A percentile compares a stretch with the other conserved stretches of the same genome.
These are phyloP conservation scores for Agapornis roseicollis DNA, from an alignment of 2,113 vertebrate species.

Conservation along the genomic window DNA sequence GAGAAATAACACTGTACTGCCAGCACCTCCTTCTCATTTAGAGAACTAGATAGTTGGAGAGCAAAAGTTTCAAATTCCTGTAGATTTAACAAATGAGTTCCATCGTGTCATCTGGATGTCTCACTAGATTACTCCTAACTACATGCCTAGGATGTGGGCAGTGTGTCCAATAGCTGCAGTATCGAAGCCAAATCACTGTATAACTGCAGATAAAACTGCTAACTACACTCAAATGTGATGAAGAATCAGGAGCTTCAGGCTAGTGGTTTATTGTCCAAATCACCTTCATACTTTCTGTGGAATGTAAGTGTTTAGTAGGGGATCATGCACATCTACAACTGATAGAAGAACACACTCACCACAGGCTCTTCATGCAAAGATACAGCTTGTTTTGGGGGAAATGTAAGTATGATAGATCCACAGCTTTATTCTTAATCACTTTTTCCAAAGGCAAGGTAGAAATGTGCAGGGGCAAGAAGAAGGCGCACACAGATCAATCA, in stretches of 20 bases:
- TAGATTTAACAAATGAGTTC: background rate
- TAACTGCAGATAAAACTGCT: background rate
- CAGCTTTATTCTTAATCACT: background rate
- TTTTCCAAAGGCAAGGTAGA: background rate
- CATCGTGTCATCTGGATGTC: background rate
- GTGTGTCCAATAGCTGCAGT: background rate
- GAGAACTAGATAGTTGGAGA: background rate
- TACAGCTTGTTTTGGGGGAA: background rate
- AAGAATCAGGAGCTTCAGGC: background rate
- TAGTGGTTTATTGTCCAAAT: background rate
- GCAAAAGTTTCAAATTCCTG: background rate
- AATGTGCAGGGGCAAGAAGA: background rate
- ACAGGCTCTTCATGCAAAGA: background rate
- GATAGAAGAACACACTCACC: background rate
- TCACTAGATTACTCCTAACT: background rate
- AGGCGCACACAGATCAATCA: background rate
- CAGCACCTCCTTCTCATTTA: background rate
- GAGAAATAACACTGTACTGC: background rate
- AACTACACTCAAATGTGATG: background rate
- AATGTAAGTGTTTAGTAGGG: background rate
- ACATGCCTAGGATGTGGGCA: background rate
- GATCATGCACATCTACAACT: background rate
- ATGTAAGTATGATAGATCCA: background rate
- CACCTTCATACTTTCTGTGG: background rate
- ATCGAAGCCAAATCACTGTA: background rate